Base-by-base conservation (phyloP, 2,113 vertebrate species). In the Vireo altiloquus region DNA sequence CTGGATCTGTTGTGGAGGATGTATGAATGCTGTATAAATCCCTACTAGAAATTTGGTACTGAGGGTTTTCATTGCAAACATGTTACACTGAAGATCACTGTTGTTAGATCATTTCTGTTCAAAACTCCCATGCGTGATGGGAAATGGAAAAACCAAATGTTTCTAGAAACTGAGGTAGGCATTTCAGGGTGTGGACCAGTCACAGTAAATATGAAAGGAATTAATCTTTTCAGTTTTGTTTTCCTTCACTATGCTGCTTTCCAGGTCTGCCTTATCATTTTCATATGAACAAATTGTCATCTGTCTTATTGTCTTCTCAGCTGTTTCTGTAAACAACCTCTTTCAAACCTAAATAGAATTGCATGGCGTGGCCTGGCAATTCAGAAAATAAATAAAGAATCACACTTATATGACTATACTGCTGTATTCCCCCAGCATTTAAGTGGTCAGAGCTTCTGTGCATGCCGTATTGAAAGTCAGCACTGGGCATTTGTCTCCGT, bases 401-500 rank as follows among this genome's bases (percentile, higher is more conserved):
- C 75, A 39, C 75, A 79, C 4, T 23, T 63, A 49, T 79, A 37
- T 57, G 82, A 47, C 63, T 78, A 18, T 84, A 42, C 23, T 56
- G 83, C 60, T 57, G 68, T 60, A 84, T 91, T 96, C 66, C 71
- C 76, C 42, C 9, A 39, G 66, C 77, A 77, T 87, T 84, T 82
- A 89, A 97, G 80, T 74, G 75, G 37, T 25, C 59, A 61, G 54
- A 53, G 52, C 72, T 44, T 14, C 64, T 42, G 21, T 75, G 64
- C 57, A 50, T 50, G 89, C 68, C 1, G 6, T 75, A 70, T 39
- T 5, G 39, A 91, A 95, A 97, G 94, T 83, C 93, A 44, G 76
- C 1, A 1, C 81, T 88, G 86, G 63, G 94, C 87, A 92, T 98
- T 97, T 98, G 97, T 97, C 97, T 95, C 97, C 15, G 4, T 97